phyloP scores from a whole-genome alignment of 2,113 vertebrate species.

The Dolichotis patagonum region DNA sequence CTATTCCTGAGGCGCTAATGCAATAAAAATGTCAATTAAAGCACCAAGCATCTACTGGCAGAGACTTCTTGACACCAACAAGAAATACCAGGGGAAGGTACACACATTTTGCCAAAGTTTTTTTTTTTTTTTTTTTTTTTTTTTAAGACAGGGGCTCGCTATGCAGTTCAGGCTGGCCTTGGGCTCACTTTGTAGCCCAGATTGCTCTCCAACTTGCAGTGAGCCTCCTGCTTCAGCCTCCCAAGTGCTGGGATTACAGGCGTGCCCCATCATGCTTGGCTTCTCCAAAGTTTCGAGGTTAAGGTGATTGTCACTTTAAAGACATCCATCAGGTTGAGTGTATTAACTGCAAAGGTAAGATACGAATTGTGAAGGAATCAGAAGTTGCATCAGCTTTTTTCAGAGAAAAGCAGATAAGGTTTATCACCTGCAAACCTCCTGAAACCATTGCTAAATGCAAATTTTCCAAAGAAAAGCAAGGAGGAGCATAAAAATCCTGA shows the following conservation, averaged over 20 bases:
- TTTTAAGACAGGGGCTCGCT: too few species aligned
- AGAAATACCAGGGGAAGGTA: not conserved
- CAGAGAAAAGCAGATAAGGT: not conserved
- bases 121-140: too few species aligned
- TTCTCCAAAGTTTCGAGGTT: not conserved
- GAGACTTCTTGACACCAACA: not conserved
- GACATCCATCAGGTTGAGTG: not conserved
- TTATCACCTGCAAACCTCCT: not conserved
- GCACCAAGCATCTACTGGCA: not conserved
- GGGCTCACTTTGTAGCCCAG: too few species aligned
- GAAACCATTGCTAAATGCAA: not conserved
- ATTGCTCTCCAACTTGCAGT: too few species aligned
- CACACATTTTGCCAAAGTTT: not conserved
- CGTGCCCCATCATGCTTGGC: too few species aligned
- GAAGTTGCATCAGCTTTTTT: not conserved
- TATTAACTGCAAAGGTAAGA: not conserved
- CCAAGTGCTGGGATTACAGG: too few species aligned
- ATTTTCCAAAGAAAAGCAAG: not conserved
- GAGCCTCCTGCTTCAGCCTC: too few species aligned
- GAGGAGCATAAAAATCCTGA: not conserved
- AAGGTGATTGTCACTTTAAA: not conserved
- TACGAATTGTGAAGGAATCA: not conserved
- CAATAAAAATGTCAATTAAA: not conserved
- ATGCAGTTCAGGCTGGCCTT: too few species aligned
- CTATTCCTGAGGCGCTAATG: not conserved